Base-by-base conservation (phyloP, 2,888 invertebrate species). In the Camponotus fellah region DNA sequence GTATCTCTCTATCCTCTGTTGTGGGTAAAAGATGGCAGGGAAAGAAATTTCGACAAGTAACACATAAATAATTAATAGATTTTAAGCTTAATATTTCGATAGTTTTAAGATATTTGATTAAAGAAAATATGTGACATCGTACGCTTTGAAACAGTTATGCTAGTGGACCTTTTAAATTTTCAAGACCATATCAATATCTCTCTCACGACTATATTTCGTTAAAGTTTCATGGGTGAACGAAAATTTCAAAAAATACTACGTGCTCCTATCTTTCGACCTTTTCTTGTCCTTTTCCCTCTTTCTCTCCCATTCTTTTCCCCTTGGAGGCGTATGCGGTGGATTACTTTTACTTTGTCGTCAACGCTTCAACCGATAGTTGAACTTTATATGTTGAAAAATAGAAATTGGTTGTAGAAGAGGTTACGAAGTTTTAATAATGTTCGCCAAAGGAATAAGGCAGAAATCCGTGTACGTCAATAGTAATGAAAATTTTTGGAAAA, bases 331-430 rank as follows among this genome's bases (percentile, higher is more conserved):
- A 53, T 53, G 56, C 56, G 69, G 21, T 77, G 56, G 43, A 77
- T 77, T 69, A 77, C 71, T 77, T 77, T 68, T 77, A 71, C 77
- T 77, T 71, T 77, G 71, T 77, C 56, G 69, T 69, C 71, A 71
- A 14, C 14, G 77, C 56, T 77, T 77, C 77, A 77, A 71, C 77
- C 77, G 77, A 77, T 77, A 77, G 53, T 66, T 76, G 21, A 77
- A 77, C 77, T 77, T 77, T 77, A 77, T 71, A 77, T 58, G 77
- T 77, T 77, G 84, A 69, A 74, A 65, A 60, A 53, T 82, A 79
- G 82, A 87, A 85, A 79, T 83, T 77, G 69, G 77, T 77, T 69
- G 71, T 69, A 77, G 49, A 75, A 71, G 77, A 77, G 56, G 56
- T 77, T 66, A 43, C 71, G 34, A 37, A 68, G 75, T 68, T 83